Evolutionary conservation across 2,797 vertebrate genomes (phyloP).

Genomic region (Lagocephalus sceleratus): DNA sequence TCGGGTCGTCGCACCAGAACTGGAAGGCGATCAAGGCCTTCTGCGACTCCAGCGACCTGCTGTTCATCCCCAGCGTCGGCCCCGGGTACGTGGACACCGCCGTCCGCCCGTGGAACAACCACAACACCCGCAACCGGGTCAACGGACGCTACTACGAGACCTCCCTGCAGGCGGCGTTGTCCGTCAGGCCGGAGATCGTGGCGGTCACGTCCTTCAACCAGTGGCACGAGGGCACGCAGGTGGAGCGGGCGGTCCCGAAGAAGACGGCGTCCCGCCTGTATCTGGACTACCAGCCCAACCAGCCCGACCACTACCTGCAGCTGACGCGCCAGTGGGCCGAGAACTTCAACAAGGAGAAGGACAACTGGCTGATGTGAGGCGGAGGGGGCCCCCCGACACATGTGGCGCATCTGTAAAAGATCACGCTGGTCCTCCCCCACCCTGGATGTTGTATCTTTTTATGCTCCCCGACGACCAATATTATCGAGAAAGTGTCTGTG

Average conservation of each 20-base stretch:
- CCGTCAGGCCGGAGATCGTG: slow-evolving; percentile 80
- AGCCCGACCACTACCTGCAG: slow-evolving; percentile 80
- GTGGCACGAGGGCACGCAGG: slow-evolving; percentile 90
- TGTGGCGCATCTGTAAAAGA: background rate
- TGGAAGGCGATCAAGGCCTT: slow-evolving; percentile 85
- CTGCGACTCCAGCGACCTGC: slow-evolving; percentile 83
- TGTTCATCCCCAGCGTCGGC: slow-evolving; percentile 87
- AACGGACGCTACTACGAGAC: slow-evolving; percentile 91
- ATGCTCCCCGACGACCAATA: background rate
- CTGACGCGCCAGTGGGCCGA: slow-evolving; percentile 86
- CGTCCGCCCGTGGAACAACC: slow-evolving; percentile 89
- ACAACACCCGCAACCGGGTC: slow-evolving; percentile 87
- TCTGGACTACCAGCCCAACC: slow-evolving; percentile 83
- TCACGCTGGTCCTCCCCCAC: too few relatives aligned
- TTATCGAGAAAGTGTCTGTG: slow-evolving; percentile 6
- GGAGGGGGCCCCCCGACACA: background rate
- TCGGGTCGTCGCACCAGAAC: slow-evolving; percentile 89
- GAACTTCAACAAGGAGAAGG: slow-evolving; percentile 86
- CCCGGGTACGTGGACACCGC: slow-evolving; percentile 87
- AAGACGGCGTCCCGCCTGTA: slow-evolving; percentile 82
- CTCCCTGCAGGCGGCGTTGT: slow-evolving; percentile 81
- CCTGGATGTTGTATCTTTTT: too few relatives aligned
- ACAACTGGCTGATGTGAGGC: slow-evolving; percentile 83
- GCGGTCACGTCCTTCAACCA: slow-evolving; percentile 89
- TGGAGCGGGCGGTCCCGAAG: slow-evolving; percentile 83